These are phyloP conservation scores for Epizoanthus stellaris DNA, from an alignment of 92 coral and sea anemone genomes.

Conservation along the genomic window DNA sequence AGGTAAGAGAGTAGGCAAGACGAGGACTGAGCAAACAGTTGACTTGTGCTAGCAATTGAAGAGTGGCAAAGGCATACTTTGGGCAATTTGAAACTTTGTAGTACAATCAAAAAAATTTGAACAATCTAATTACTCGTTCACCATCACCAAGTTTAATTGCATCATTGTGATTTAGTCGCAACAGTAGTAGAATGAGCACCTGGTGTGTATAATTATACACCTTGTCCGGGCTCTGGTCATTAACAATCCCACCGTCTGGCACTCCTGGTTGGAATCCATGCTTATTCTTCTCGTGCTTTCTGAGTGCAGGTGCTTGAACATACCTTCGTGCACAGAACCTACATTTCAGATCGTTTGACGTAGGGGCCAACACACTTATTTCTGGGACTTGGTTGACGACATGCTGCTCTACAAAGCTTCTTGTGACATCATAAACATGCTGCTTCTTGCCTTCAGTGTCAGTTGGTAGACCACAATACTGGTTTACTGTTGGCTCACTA, in stretches of 20 bases:
- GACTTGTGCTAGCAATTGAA: conserved; percentile 62
- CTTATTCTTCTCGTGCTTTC: conserved; percentile 50
- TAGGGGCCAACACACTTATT: conserved; percentile 45
- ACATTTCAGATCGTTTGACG: conserved; percentile 43
- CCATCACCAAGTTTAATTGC: conserved; percentile 67
- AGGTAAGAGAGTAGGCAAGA: conserved; percentile 61
- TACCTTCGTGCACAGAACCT: conserved; percentile 42
- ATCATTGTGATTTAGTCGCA: conserved; percentile 59
- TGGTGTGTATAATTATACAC: conserved; percentile 64
- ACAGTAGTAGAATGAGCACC: conserved; percentile 42
- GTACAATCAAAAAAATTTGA: conserved; percentile 66
- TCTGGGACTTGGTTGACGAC: conserved; percentile 49
- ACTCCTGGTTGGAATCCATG: conserved; percentile 7
- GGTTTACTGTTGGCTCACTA: conserved; percentile 24
- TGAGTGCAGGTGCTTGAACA: conserved; percentile 30
- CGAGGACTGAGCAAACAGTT: conserved; percentile 65
- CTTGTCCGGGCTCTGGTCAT: conserved; percentile 28
- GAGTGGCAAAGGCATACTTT: conserved; percentile 68
- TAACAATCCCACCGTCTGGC: neutral
- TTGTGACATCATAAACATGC: conserved; percentile 14
- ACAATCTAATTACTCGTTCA: conserved; percentile 35
- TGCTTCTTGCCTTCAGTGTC: conserved; percentile 13
- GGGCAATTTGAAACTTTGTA: conserved; percentile 64
- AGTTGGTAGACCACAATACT: conserved; percentile 20
- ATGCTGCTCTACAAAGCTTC: conserved; percentile 52